Base-by-base conservation (phyloP, 2,888 invertebrate species). In the Didymodactylos carnosus region DNA sequence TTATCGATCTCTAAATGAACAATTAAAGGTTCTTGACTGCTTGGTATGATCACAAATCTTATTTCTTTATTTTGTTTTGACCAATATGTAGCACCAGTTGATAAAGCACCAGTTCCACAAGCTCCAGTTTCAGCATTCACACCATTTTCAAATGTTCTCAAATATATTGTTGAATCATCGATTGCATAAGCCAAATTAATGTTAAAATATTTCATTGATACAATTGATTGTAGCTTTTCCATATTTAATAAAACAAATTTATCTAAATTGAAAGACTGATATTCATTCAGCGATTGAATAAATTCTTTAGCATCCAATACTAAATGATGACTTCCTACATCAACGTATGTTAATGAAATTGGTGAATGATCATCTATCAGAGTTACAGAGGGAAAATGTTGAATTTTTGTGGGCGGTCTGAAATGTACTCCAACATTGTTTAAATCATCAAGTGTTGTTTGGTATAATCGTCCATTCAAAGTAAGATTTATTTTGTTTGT, bases 61-160 rank as follows among this genome's bases (percentile, higher is more conserved):
- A 53, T 27, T 7, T 19, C 35, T 19, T 53, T 27, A n/a, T n/a
- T n/a, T n/a, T n/a, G n/a, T 53, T 19, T 27, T 29, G 16, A 29
- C 53, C 53, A 53, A 53, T 29, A 53, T 14, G 29, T 29, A 53
- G 78, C 41, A 14, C 77, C 78, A 8, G 76, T 76, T 11, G 78
- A 78, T 0, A 76, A 73, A 7, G 78, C 77, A 0, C 79, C 79
- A 1, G 79, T 79, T 25, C 79, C 79, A 76, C 79, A 79, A 2
- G 79, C 77, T 27, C 74, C 35, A 0, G 79, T 79, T 72, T 79
- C 79, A 13, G 76, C 73, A 35, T 78, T 78, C 14, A 79, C 78
- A 0, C 78, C 79, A 39, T 78, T 69, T 71, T 79, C 78, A 70
- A 77, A 79, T 0, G 79, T 78, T 69, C 79, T 51, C 14, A 77